Conservation (phyloP, 2,113 vertebrate species). For the Brevimyrus niger region DNA sequence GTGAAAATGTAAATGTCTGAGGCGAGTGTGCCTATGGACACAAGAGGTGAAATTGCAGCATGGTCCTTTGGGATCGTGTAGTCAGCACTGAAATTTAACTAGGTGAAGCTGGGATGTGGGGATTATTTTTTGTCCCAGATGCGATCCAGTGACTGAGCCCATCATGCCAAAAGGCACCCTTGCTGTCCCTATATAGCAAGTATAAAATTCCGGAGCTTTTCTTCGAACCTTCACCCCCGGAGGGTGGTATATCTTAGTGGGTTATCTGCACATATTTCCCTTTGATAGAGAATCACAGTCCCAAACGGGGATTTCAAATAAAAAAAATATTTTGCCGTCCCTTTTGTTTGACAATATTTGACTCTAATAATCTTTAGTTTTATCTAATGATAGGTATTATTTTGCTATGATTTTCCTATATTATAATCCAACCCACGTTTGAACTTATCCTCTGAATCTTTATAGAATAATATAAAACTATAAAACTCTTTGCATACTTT, state of each 20-base stretch:
- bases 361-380: neutral
- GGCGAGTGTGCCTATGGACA: neutral
- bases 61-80: neutral
- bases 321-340: neutral
- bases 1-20: neutral
- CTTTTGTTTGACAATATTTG: neutral
- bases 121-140: neutral
- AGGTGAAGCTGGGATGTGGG: neutral
- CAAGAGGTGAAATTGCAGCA: neutral
- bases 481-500: neutral
- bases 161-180: neutral
- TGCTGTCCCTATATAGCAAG: neutral
- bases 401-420: neutral
- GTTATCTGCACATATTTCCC: neutral
- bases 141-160: neutral
- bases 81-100: neutral
- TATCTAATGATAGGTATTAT: neutral
- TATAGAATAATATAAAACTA: neutral
- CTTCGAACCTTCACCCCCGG: neutral
- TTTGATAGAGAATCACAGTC: neutral
- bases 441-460: neutral
- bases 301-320: neutral
- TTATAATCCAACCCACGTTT: neutral
- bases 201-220: neutral
- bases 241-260: neutral